These are phyloP conservation scores for Desmodus rotundus DNA, from an alignment of 2,113 vertebrate genomes.

Conservation along the genomic window DNA sequence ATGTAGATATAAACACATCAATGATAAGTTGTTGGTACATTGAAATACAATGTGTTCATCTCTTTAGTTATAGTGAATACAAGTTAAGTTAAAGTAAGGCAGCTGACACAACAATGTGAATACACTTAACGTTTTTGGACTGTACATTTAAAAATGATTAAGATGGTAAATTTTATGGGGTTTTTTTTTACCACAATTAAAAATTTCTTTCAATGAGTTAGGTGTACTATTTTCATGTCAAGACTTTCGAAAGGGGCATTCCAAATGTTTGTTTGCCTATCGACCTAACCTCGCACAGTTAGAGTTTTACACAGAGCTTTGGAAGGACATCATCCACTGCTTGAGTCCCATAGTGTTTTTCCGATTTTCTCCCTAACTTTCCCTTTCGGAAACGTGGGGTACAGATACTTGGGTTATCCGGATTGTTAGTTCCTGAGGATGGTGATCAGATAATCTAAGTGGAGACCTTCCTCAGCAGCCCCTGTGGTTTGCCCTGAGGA, in stretches of 20 bases:
- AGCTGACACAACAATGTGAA: not conserved
- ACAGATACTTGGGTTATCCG: not conserved
- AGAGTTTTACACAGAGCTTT: not conserved
- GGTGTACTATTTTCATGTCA: not conserved
- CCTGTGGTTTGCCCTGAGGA: not conserved
- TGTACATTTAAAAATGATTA: not conserved
- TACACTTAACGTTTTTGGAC: not conserved
- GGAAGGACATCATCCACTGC: not conserved
- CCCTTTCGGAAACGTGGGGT: not conserved
- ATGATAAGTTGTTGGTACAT: not conserved
- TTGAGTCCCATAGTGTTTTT: not conserved
- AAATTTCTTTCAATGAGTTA: not conserved
- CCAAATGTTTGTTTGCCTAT: not conserved
- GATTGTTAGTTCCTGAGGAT: not conserved
- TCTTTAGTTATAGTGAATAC: conserved; percentile 31
- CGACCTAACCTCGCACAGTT: not conserved
- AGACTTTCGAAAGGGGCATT: not conserved
- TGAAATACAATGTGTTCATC: conserved; percentile 3
- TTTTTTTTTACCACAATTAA: not conserved
- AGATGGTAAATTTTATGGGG: not conserved
- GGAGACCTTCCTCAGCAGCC: not conserved
- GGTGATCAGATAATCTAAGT: not conserved
- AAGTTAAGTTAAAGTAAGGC: not conserved
- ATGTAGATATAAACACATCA: not conserved
- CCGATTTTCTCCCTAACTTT: not conserved